These are phyloP conservation scores for Tor tambroides DNA, from an alignment of 2,113 vertebrate species.

Conservation along the genomic window DNA sequence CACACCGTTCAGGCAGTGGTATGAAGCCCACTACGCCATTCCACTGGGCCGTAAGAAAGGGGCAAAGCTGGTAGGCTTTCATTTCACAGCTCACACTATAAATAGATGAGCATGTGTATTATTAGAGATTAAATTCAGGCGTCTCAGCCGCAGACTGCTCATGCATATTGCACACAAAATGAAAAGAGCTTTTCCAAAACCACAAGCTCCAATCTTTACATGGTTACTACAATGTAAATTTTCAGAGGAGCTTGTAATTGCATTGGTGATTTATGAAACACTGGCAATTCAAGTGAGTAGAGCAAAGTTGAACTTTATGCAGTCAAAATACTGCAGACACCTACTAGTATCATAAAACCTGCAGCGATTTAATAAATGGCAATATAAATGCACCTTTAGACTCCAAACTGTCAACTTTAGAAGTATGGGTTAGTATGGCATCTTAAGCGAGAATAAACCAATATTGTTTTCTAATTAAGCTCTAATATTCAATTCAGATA, in stretches of 20 bases:
- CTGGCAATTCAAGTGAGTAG: background rate
- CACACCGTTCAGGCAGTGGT: slow-evolving; percentile 96
- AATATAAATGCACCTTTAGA: background rate
- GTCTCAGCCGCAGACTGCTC: background rate
- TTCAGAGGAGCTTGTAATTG: background rate
- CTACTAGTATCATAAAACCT: too few relatives aligned
- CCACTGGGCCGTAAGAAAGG: slow-evolving; percentile 97
- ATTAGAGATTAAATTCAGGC: background rate
- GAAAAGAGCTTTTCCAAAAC: background rate
- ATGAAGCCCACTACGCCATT: slow-evolving; percentile 91
- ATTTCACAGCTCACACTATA: background rate
- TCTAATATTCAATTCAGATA: background rate
- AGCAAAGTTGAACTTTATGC: background rate
- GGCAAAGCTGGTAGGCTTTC: slow-evolving; percentile 86
- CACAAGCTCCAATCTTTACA: background rate
- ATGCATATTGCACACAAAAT: background rate
- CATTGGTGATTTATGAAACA: background rate
- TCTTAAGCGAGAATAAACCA: background rate
- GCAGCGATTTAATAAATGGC: background rate
- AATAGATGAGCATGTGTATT: background rate
- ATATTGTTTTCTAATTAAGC: too few relatives aligned
- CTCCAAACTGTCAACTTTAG: background rate
- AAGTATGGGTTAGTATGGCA: background rate
- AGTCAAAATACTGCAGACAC: background rate
- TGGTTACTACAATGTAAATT: background rate